Base-by-base conservation (phyloP, 2,113 vertebrate genomes). In the Camarhynchus parvulus region DNA sequence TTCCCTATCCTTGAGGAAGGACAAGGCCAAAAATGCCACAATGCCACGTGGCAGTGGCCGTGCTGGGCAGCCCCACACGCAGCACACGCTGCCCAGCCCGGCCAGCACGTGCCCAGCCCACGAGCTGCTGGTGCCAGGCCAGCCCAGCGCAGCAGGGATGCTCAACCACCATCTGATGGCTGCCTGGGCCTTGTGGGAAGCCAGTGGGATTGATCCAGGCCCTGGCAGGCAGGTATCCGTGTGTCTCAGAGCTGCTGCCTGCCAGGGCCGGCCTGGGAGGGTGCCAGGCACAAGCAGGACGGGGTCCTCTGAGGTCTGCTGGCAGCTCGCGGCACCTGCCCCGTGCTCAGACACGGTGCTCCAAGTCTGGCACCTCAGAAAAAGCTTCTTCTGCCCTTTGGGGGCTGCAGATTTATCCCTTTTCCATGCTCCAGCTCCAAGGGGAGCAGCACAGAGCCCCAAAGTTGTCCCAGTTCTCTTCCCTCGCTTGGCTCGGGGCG, bases 401-500 rank as follows among this genome's bases (percentile, higher is more conserved):
- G 42, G 67, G 18, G 67, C 11, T 22, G 50, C 12, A 15, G 0
- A 4, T 56, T 19, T n/a, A 20, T 30, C 81, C 37, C 25, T 64
- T 53, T 49, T 18, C 20, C 9, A 0, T 6, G 24, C 44, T 42
- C 16, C 11, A 37, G 31, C 33, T 46, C 31, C 5, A 6, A 42
- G 7, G 20, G 42, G 62, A 27, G 20, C 19, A 17, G 28, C 41
- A 42, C 58, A 49, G 37, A 82, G 8, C 37, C 44, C 55, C 39
- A 24, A 2, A 55, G 18, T 14, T 2, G 14, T 5, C 64, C 61
- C 80, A 52, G 37, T 13, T 53, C 28, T 42, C 53, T 55, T 68
- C 69, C 74, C 37, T 35, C 0, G 0, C 0, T 0, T 0, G 1
- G n/a, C 30, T 42, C 9, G 1, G 25, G 62, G 55, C 14, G 11